Percentiles rank a stretch among this genome's conserved stretches.
Conservation (phyloP, 2,888 invertebrate genomes). For the Exephanes ischioxanthus region DNA sequence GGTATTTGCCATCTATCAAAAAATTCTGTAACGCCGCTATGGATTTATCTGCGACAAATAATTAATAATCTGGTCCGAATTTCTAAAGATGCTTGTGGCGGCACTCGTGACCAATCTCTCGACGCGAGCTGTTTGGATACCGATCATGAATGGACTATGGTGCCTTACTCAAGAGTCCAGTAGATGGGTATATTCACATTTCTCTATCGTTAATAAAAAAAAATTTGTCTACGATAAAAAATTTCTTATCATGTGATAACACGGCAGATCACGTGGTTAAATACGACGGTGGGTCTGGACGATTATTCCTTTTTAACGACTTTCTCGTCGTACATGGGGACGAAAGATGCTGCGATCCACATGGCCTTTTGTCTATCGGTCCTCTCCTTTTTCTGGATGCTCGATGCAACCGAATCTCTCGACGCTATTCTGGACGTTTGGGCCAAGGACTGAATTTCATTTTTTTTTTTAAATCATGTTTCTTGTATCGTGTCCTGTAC, state of each 20-base stretch:
- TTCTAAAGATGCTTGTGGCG: conserved; percentile 80
- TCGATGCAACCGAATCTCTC: conserved; percentile 83
- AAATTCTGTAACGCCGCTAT: background rate
- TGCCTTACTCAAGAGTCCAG: conserved; percentile 82
- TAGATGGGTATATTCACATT: conserved; percentile 76
- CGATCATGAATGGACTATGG: conserved; percentile 79
- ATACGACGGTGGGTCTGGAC: conserved; percentile 73
- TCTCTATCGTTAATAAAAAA: background rate
- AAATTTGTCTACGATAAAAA: background rate
- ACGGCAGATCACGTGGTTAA: conserved; percentile 76
- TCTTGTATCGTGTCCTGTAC: conserved; percentile 15
- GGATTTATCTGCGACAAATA: background rate
- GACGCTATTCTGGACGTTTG: conserved; percentile 81
- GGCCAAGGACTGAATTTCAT: conserved; percentile 78
- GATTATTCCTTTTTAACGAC: conserved; percentile 72
- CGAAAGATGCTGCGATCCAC: conserved; percentile 75
- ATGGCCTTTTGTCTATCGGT: conserved; percentile 80
- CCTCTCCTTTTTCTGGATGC: conserved; percentile 83
- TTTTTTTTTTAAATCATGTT: no score
- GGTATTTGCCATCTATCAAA: background rate
- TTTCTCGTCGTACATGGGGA: conserved; percentile 78
- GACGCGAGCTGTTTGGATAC: conserved; percentile 80
- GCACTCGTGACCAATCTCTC: conserved; percentile 81
- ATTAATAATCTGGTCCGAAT: conserved; percentile 1
- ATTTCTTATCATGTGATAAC: background rate